These are phyloP conservation scores for Apis laboriosa DNA, from an alignment of 1,140 invertebrate genomes.

Conservation along the genomic window DNA sequence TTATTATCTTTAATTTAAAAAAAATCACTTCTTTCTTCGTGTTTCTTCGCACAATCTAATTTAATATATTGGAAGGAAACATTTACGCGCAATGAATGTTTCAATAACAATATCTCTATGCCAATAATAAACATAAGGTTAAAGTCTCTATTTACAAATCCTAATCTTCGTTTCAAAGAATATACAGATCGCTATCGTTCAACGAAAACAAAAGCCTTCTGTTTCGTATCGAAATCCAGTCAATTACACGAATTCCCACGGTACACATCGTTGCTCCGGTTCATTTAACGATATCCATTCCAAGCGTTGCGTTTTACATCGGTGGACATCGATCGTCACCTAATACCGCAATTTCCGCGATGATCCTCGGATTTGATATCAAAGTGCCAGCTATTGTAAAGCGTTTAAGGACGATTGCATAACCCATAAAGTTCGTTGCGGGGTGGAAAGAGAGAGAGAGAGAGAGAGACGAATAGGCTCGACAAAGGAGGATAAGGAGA, in stretches of 20 bases:
- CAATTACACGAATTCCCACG: neutral
- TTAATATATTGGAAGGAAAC: no score
- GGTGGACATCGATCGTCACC: neutral
- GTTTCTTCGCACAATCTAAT: no score
- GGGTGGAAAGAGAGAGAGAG: neutral
- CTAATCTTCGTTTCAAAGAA: neutral
- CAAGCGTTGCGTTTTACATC: neutral
- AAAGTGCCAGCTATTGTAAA: slow-evolving; percentile 21
- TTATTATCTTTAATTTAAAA: no score
- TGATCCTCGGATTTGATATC: slow-evolving; percentile 19
- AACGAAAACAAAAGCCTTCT: neutral
- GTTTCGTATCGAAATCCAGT: neutral
- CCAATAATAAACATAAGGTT: neutral
- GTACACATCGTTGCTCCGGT: neutral
- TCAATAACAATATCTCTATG: no score
- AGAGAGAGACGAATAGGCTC: slow-evolving; percentile 10
- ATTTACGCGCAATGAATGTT: no score
- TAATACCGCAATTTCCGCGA: slow-evolving; percentile 7
- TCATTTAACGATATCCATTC: slow-evolving; percentile 9
- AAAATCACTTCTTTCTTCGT: no score
- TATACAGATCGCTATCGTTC: neutral
- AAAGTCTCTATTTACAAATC: neutral
- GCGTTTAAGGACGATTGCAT: slow-evolving; percentile 43
- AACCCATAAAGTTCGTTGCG: slow-evolving; percentile 30
- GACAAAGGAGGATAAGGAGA: slow-evolving; percentile 18